Evolutionary conservation across 2,888 invertebrate genomes (phyloP), one percentile per base, ranked within the genome.

Genomic region (Mythimna lalbum): DNA sequence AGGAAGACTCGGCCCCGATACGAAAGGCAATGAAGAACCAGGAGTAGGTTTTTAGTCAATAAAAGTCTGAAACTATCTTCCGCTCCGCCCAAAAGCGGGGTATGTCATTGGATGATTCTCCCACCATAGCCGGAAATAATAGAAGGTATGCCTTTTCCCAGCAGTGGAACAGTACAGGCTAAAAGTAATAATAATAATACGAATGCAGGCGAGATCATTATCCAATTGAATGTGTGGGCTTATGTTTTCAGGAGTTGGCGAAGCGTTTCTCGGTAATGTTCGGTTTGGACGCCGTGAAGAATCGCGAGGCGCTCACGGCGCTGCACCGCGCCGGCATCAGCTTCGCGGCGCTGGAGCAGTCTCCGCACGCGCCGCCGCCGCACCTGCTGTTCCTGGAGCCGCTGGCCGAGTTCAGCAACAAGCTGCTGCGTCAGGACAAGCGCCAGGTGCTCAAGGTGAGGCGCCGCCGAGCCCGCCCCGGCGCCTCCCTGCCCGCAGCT

Each of bases 211-310:
- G 36, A 1, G 4, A 4, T n/a, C 9, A 21, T 50, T 2, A n/a
- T n/a, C 1, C 7, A 9, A n/a, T 19, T 49, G 9, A 9, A 55
- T 12, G 17, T 17, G 17, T 21, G 36, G 4, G 14, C 1, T 7
- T 2, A 12, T 12, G 53, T 53, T 33, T 14, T 36, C 89, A 98
- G 97, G 99, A 99, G 96, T 96, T 99, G 90, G 99, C 99, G 0
- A 99, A 99, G 94, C 97, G 99, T 67, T 99, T 99, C 96, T 98
- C 99, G 1, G 96, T 99, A 69, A 99, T 99, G 62, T 99, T 99
- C 96, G 99, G 99, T 0, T 96, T 99, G 89, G 99, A 99, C 96
- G 98, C 98, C 21, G 97, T 99, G 74, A 99, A 99, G 96, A 99
- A 99, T 96, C 97, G 99, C 79, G 99, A 99, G 93, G 99, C 99